Conservation (phyloP, 2,888 invertebrate species). For the Nephrotoma guestfalica region DNA sequence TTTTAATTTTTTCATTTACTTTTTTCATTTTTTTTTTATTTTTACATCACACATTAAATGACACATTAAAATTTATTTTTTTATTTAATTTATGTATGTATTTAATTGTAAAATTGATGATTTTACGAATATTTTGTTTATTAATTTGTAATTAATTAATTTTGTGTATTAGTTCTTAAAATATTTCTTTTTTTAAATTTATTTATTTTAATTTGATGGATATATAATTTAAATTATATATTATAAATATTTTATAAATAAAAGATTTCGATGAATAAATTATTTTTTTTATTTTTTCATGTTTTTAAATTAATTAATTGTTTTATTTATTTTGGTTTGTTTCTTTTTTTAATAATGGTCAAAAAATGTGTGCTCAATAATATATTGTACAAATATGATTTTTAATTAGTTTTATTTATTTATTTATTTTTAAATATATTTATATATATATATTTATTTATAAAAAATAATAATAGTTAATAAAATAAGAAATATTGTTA, state of each 20-base stretch:
- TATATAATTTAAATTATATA: background rate
- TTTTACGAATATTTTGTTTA: background rate
- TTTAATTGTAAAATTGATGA: background rate
- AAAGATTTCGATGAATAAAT: background rate
- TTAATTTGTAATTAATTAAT: background rate
- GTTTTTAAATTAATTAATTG: background rate
- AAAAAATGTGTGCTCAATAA: conserved; percentile 1
- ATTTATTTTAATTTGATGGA: background rate
- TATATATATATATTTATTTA: background rate
- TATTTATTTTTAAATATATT: background rate
- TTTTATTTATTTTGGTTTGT: background rate
- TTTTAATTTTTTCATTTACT: background rate
- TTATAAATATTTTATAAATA: background rate
- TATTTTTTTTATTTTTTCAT: background rate
- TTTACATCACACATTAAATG: conserved; percentile 3
- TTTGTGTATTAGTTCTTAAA: background rate
- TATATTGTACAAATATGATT: conserved; percentile 4
- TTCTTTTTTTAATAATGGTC: background rate
- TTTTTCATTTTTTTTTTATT: background rate
- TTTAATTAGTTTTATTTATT: background rate
- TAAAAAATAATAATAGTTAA: background rate
- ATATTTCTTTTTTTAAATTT: background rate
- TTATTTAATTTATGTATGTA: background rate
- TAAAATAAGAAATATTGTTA: background rate
- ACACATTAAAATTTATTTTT: background rate